These are phyloP conservation scores for Brachyptera putata DNA, from an alignment of 2,888 invertebrate genomes.

Conservation along the genomic window DNA sequence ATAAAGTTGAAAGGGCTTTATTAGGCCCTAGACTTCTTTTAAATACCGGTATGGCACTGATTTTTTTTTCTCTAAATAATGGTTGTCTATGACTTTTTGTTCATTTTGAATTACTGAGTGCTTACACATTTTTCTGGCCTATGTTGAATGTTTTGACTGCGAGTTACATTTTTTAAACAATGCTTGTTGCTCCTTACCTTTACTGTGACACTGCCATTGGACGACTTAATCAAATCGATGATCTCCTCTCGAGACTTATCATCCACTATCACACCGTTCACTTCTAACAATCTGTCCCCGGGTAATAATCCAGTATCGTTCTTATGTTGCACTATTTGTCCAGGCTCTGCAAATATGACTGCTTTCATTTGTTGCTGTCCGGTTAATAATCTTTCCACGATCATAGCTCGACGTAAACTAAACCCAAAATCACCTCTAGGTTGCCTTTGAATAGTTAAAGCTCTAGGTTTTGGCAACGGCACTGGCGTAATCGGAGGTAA, in stretches of 20 bases:
- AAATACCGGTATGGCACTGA: too few species aligned
- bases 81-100: too few species aligned
- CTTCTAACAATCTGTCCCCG: constrained; percentile 90
- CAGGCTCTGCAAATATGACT: constrained; percentile 89
- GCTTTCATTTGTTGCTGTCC: constrained; percentile 51
- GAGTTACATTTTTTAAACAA: too few species aligned
- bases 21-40: too few species aligned
- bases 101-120: too few species aligned
- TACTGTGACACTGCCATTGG: constrained; percentile 74
- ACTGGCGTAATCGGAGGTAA: constrained; percentile 56
- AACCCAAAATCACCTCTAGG: constrained; percentile 92
- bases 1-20: too few species aligned
- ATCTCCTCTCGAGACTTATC: constrained; percentile 84
- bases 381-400: constrained; percentile 59
- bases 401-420: constrained; percentile 81
- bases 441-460: constrained; percentile 71
- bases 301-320: constrained; percentile 75
- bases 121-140: too few species aligned
- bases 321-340: constrained; percentile 64
- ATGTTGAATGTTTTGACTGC: too few species aligned
- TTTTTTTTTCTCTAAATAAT: too few species aligned
- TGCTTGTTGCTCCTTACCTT: constrained; percentile 68
- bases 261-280: constrained; percentile 82
- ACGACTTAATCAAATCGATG: constrained; percentile 87
- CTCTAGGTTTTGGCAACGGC: constrained; percentile 66